Evolutionary conservation across 2,888 invertebrate genomes (phyloP), one percentile per base, ranked within the genome.

Genomic region (Dorcus hopei): DNA sequence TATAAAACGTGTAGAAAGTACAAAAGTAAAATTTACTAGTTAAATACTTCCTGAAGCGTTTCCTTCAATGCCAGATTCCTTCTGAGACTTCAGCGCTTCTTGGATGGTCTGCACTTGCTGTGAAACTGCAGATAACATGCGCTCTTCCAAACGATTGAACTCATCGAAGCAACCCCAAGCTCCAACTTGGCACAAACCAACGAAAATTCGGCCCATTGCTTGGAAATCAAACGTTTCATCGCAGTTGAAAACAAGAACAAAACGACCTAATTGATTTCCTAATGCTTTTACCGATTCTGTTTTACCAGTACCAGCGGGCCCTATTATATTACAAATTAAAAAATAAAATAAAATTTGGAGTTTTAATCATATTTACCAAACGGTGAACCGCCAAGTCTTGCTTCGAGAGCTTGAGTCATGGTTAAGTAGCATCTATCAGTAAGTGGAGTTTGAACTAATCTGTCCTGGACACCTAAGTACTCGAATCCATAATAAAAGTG

Each of bases 161-260:
- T 99, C 99, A 78, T 99, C 98, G 80, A 99, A 99, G 77, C 99
- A 99, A 68, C 98, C 98, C 98, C 98, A 99, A 0, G 99, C 99
- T 50, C 98, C 98, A 9, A 97, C 90, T 85, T 97, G 98, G 75
- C 99, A 99, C 57, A 99, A 85, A 75, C 99, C 99, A 62, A 99
- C 97, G 79, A 99, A 98, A 77, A 99, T 99, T 68, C 99, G 87
- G 48, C 99, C 99, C 97, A 99, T 98, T 2, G 99, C 99, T 84
- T 97, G 97, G 83, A 99, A 99, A 80, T 99, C 99, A 79, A 99
- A 99, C 0, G 97, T 99, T 80, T 99, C 99, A 74, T 99, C 99
- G 78, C 99, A 99, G 81, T 99, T 99, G 82, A 99, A 99, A 2
- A 99, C 99, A 59, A 99, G 83, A 1, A 99, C 99, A 79, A 99